phyloP scores from a whole-genome alignment of 2,797 vertebrate species.

The Acropternis orthonyx region DNA sequence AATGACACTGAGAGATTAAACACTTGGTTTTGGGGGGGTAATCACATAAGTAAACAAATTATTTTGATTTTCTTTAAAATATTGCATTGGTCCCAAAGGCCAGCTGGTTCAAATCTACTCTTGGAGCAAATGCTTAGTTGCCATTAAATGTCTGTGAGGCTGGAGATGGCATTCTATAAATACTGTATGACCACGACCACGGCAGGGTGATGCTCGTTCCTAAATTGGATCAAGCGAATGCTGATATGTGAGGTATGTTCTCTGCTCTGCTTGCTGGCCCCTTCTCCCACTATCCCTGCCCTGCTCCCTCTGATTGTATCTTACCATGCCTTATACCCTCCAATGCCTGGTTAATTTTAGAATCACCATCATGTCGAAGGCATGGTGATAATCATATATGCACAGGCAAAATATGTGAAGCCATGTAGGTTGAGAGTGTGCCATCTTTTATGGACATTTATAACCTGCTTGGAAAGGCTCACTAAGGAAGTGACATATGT shows the following conservation, averaged over 20 bases:
- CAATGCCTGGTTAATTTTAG: constrained; percentile 42
- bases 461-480: constrained; percentile 12
- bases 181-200: constrained; percentile 39
- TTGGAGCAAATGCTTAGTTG: background rate
- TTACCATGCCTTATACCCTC: background rate
- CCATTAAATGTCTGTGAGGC: constrained; percentile 19
- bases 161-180: constrained; percentile 58
- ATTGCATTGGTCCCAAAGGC: background rate
- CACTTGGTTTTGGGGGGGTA: background rate
- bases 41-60: constrained; percentile 20
- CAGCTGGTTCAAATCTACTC: background rate
- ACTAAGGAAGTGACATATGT: constrained; percentile 6
- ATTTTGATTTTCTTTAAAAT: constrained; percentile 23
- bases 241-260: constrained; percentile 60
- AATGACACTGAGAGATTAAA: constrained; percentile 29
- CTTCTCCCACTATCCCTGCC: constrained; percentile 4
- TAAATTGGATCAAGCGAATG: constrained; percentile 49
- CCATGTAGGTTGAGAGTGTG: background rate
- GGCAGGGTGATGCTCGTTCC: constrained; percentile 7
- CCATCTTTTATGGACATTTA: constrained; percentile 37
- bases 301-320: background rate
- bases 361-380: constrained; percentile 11
- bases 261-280: constrained; percentile 35
- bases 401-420: constrained; percentile 21
- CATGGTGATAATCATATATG: constrained; percentile 47